Evolutionary conservation across 2,797 vertebrate genomes (phyloP), one percentile per base, ranked within the genome.

Genomic region (Pyrocephalus nanus): DNA sequence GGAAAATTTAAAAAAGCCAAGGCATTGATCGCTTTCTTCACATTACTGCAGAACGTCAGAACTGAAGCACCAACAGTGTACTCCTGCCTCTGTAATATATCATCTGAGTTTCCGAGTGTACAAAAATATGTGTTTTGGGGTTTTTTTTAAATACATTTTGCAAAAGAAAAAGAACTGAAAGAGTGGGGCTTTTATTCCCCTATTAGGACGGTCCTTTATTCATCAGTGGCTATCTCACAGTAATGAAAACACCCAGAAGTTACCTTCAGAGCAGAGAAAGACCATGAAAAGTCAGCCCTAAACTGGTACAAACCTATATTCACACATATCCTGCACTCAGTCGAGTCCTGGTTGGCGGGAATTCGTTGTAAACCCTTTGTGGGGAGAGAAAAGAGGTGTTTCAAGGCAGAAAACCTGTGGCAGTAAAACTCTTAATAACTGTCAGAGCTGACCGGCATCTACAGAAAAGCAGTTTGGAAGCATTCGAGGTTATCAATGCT

Each of bases 381-480:
- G 65, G 47, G 90, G 30, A 81, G 55, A 71, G 70, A 64, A 92
- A 71, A 78, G 73, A 9, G 67, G 40, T 48, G 6, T 66, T 90
- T 88, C 61, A 88, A 93, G 85, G 86, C 69, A 81, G 78, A 81
- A 84, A 60, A 88, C 30, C 38, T 4, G 0, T 62, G 78, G 76
- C 79, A 90, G 1, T 90, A 62, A 88, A 94, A 92, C 75, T 72
- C 66, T n/a, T 86, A 86, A 42, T 89, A 93, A 86, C 70, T 57
- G 61, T 71, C 89, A 85, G 71, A 69, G 78, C 91, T 92, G 93
- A 65, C 62, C 16, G 2, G 61, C 75, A 74, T 90, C 81, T 91
- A 40, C 84, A 94, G 88, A 85, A 93, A 86, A 77, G 61, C 67
- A 69, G 40, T 92, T 95, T 91, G 84, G 78, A 95, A 88, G 88